phyloP scores from a whole-genome alignment of 2,888 invertebrate species.

The Shargacucullia verbasci region DNA sequence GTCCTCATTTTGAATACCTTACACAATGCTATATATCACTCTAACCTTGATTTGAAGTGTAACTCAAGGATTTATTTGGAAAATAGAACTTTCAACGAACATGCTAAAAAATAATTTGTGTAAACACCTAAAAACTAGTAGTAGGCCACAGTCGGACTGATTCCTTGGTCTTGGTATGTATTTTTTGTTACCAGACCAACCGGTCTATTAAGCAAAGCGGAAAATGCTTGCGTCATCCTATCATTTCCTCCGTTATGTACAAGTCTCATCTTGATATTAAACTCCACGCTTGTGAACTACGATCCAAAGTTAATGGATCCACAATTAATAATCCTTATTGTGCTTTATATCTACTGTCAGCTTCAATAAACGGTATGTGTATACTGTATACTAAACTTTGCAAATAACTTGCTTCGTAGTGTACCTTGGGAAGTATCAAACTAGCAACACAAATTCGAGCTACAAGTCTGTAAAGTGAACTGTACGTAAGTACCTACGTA shows the following conservation, averaged over 20 bases:
- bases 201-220: slow-evolving; percentile 9
- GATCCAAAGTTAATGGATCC: slow-evolving; percentile 42
- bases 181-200: too few relatives aligned
- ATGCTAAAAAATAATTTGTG: too few relatives aligned
- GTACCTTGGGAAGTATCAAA: slow-evolving; percentile 42
- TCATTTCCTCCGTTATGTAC: slow-evolving; percentile 18
- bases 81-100: too few relatives aligned
- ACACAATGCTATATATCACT: too few relatives aligned
- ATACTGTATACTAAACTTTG: slow-evolving; percentile 20
- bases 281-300: slow-evolving; percentile 29
- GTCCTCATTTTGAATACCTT: too few relatives aligned
- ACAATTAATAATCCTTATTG: slow-evolving; percentile 40
- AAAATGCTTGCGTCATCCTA: slow-evolving; percentile 26
- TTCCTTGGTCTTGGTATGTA: too few relatives aligned
- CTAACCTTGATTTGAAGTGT: too few relatives aligned
- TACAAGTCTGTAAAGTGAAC: slow-evolving; percentile 39
- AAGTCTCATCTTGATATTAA: slow-evolving; percentile 22
- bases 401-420: slow-evolving; percentile 34
- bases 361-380: slow-evolving; percentile 23
- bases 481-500: too few relatives aligned
- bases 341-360: slow-evolving; percentile 27
- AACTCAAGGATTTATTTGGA: too few relatives aligned
- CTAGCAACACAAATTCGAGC: slow-evolving; percentile 54
- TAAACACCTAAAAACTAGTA: too few relatives aligned
- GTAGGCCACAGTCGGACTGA: too few relatives aligned